Evolutionary conservation across 2,888 invertebrate genomes (phyloP).

Genomic region (Hoplodrina blanda): DNA sequence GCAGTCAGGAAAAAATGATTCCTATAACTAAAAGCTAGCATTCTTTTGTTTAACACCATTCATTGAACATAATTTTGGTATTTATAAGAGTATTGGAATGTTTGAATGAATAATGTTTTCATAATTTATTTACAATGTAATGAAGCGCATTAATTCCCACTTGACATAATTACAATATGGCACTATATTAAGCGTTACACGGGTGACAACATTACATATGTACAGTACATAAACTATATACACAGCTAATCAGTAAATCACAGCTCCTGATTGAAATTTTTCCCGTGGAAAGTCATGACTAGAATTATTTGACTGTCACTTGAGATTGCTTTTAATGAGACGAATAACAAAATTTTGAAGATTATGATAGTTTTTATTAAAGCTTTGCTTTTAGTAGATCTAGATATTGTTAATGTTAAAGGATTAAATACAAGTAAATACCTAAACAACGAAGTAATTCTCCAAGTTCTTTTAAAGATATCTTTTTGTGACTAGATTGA

Average conservation of each 20-base stretch:
- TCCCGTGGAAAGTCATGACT: constrained; percentile 64
- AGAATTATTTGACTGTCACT: constrained; percentile 47
- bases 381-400: too few species aligned
- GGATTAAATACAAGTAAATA: too few species aligned
- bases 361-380: too few species aligned
- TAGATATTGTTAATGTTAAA: too few species aligned
- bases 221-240: constrained; percentile 72
- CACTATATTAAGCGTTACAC: constrained; percentile 43
- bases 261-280: constrained; percentile 85
- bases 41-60: constrained; percentile 33
- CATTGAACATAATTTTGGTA: constrained; percentile 40
- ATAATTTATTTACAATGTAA: constrained; percentile 64
- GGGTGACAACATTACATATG: constrained; percentile 53
- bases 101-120: constrained; percentile 47
- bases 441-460: too few species aligned
- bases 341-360: not conserved
- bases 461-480: too few species aligned
- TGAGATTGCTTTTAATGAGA: constrained; percentile 27
- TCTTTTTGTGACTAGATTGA: too few species aligned
- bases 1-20: too few species aligned
- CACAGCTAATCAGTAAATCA: constrained; percentile 86
- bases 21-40: not conserved
- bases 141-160: constrained; percentile 81
- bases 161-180: constrained; percentile 40
- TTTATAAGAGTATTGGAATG: constrained; percentile 60